These are phyloP conservation scores for Takifugu rubripes DNA, from an alignment of 2,797 vertebrate genomes.

Conservation along the genomic window DNA sequence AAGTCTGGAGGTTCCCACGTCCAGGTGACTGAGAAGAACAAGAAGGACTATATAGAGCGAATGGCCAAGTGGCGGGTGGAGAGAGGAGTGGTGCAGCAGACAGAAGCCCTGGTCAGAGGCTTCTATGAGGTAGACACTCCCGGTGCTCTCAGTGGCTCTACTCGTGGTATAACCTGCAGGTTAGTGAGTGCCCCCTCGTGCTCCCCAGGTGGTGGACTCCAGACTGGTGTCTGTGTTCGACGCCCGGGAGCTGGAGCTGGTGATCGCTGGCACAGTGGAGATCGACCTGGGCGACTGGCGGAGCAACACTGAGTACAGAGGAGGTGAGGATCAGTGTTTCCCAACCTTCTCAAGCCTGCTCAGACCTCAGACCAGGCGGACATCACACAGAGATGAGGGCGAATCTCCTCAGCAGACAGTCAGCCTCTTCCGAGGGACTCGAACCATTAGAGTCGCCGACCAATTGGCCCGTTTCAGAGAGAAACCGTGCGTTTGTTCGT, in stretches of 20 bases:
- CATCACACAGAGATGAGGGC: too few species aligned
- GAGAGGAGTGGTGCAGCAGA: conserved; percentile 94
- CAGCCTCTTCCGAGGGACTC: too few species aligned
- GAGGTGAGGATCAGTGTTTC: conserved; percentile 73
- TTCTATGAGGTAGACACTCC: conserved; percentile 87
- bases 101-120: conserved; percentile 90
- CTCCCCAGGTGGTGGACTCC: conserved; percentile 90
- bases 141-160: too few species aligned
- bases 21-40: conserved; percentile 97
- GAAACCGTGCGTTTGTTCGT: too few species aligned
- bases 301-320: conserved; percentile 93
- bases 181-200: too few species aligned
- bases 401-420: too few species aligned
- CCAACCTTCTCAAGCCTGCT: too few species aligned
- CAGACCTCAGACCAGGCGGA: too few species aligned
- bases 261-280: conserved; percentile 96
- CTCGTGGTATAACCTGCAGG: too few species aligned
- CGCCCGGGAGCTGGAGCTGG: conserved; percentile 94
- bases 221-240: conserved; percentile 97
- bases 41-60: conserved; percentile 95
- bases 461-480: too few species aligned
- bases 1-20: conserved; percentile 93
- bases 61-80: conserved; percentile 98
- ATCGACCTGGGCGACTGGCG: conserved; percentile 95
- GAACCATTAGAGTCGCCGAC: too few species aligned